Conservation (phyloP, 2,888 invertebrate genomes). For the Nasonia oneida region DNA sequence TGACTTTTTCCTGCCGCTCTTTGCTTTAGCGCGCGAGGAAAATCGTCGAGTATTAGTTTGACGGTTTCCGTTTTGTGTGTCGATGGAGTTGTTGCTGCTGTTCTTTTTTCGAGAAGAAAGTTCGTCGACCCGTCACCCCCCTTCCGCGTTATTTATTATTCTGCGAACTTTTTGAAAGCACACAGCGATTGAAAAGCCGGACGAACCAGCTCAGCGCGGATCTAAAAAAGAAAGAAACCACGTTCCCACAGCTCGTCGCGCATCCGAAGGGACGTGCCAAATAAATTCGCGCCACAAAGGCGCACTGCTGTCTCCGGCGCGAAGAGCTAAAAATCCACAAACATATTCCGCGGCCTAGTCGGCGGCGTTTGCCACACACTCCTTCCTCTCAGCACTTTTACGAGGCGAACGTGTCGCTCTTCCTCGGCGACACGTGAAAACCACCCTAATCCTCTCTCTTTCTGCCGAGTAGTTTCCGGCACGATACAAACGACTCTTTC, state of each 20-base stretch:
- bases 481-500: conserved; percentile 48
- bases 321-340: background rate
- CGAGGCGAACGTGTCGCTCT: background rate
- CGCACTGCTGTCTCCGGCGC: background rate
- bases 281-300: background rate
- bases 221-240: background rate
- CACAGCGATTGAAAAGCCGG: background rate
- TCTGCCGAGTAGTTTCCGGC: conserved; percentile 55
- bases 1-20: conserved; percentile 53
- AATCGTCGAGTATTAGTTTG: background rate
- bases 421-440: conserved; percentile 16
- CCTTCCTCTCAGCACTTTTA: background rate
- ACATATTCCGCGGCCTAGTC: background rate
- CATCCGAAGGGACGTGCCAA: background rate
- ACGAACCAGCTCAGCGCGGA: too few relatives aligned
- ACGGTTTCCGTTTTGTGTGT: background rate
- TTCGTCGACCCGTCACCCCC: too few relatives aligned
- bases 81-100: background rate
- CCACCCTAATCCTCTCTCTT: conserved; percentile 55
- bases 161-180: too few relatives aligned
- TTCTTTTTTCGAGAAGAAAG: background rate
- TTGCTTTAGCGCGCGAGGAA: background rate
- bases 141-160: too few relatives aligned
- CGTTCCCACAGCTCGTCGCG: background rate
- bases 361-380: background rate